Evolutionary conservation across 2,888 invertebrate genomes (phyloP), one percentile per base, ranked within the genome.

Genomic region (Meteorus cinctellus): DNA sequence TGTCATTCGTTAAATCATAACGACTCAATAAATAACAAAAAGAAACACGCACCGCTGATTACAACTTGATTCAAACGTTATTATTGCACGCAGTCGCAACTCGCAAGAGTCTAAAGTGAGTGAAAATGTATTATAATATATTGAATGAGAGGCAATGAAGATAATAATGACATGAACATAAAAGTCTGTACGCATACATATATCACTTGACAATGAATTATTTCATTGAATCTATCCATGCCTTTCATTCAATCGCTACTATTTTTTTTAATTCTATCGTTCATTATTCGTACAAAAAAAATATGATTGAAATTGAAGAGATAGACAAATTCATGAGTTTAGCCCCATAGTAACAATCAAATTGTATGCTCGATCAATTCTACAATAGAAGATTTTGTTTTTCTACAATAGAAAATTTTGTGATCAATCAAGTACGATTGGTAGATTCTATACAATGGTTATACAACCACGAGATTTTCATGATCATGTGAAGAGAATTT

Each of bases 1-100:
- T 76, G 78, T 79, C 81, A 83, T 82, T 86, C 86, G 82, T 86
- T 85, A 86, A 85, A 85, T 75, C 81, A 79, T 83, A 84, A 84
- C 84, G 84, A 83, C 83, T 81, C 81, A 76, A 75, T 82, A 81
- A 80, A 74, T 81, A 84, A 85, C 83, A 82, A 77, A 79, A 82
- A 80, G 76, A 75, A 77, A 31, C 29, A 16, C 14, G 62, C 34
- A 19, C 48, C 75, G 74, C 68, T 55, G 73, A 75, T 55, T 3
- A 14, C 16, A 19, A 24, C 55, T 55, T 55, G 24, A 55, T 24
- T 55, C 19, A 55, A 55, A 55, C n/a, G n/a, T 82, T 83, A 85
- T 86, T 86, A 84, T 85, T 82, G 83, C 82, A 83, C 83, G 82
- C 83, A 84, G 82, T 80, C 81, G 60, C 36, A 83, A 82, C 82